These are phyloP conservation scores for Oreochromis niloticus DNA, from an alignment of 2,113 vertebrate genomes.

Conservation along the genomic window DNA sequence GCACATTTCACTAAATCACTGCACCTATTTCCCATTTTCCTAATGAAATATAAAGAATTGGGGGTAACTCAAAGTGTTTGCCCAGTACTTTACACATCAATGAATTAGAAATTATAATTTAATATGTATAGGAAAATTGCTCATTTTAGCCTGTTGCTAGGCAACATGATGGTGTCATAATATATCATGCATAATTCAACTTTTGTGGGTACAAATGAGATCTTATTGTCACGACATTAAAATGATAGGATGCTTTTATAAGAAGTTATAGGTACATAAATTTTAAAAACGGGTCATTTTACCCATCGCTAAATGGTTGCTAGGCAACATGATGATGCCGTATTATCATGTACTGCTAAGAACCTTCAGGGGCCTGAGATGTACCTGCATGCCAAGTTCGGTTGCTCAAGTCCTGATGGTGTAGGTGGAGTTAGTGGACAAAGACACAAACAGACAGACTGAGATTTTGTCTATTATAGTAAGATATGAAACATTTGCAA, in stretches of 20 bases:
- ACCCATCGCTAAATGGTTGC: neutral
- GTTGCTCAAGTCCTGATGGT: neutral
- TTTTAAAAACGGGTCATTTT: neutral
- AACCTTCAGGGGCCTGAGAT: neutral
- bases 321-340: neutral
- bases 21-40: neutral
- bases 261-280: neutral
- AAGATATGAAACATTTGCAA: neutral
- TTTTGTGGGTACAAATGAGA: neutral
- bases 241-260: neutral
- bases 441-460: neutral
- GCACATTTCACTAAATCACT: neutral
- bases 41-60: neutral
- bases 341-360: neutral
- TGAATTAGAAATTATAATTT: neutral
- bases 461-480: neutral
- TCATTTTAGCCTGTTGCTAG: neutral
- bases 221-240: neutral
- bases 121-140: neutral
- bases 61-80: neutral
- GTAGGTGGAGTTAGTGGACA: neutral
- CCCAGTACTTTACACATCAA: neutral
- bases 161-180: neutral
- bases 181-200: neutral
- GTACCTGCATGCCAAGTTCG: neutral